These are phyloP conservation scores for Torymus tubicola DNA, from an alignment of 2,888 invertebrate species.

Conservation along the genomic window DNA sequence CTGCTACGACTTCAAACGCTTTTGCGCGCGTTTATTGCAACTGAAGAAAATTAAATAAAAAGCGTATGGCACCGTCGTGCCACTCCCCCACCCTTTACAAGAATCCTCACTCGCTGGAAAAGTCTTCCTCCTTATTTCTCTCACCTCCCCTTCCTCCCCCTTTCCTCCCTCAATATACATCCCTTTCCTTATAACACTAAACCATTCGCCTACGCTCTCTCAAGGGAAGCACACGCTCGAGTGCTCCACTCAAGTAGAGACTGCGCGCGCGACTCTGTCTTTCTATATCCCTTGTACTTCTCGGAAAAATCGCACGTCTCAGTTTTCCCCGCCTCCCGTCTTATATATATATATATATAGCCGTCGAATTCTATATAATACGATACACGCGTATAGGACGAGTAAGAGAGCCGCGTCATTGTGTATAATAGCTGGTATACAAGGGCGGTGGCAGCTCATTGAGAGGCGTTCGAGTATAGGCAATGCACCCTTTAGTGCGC, in stretches of 20 bases:
- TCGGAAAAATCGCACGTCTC: slow-evolving; percentile 45
- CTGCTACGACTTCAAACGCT: no score
- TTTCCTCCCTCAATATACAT: background rate
- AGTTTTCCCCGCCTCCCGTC: slow-evolving; percentile 16
- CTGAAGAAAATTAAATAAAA: slow-evolving; percentile 38
- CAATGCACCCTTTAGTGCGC: slow-evolving; percentile 1
- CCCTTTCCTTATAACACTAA: slow-evolving; percentile 19
- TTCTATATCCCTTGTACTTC: slow-evolving; percentile 30
- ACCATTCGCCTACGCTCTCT: slow-evolving; percentile 6
- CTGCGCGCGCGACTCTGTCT: background rate
- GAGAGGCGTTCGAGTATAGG: slow-evolving; percentile 33
- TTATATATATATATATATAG: background rate
- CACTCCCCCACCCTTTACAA: no score
- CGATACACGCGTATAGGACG: background rate
- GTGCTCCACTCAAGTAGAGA: slow-evolving; percentile 42
- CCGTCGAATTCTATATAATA: background rate
- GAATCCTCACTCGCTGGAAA: slow-evolving; percentile 17
- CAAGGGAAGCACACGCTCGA: slow-evolving; percentile 45
- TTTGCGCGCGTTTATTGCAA: slow-evolving; percentile 22
- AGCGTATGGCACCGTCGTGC: background rate
- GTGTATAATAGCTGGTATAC: background rate
- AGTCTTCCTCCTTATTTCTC: slow-evolving; percentile 20
- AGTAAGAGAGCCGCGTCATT: background rate
- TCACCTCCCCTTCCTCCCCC: no score
- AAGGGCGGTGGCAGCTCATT: slow-evolving; percentile 3